Percentiles rank a stretch among this genome's conserved stretches.
Conservation (phyloP, 2,797 vertebrate genomes). For the Sebastolobus altivelis region DNA sequence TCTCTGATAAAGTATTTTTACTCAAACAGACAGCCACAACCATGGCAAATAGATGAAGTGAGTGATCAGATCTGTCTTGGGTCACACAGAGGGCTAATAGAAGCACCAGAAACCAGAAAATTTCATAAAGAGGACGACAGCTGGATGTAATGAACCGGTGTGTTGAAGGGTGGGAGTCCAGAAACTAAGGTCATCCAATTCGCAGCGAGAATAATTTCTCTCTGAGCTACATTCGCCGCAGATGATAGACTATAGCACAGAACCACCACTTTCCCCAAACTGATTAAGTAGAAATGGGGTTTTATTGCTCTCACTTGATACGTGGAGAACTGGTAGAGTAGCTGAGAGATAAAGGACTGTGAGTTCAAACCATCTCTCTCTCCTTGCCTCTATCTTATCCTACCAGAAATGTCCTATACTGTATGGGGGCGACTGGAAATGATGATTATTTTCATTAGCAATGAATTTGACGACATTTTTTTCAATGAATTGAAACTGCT, state of each 20-base stretch:
- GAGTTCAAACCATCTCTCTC: slow-evolving; percentile 8
- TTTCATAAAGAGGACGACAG: slow-evolving; percentile 44
- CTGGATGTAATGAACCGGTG: slow-evolving; percentile 49
- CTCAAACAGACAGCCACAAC: slow-evolving; percentile 15
- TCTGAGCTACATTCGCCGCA: slow-evolving; percentile 9
- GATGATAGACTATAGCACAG: slow-evolving; percentile 26
- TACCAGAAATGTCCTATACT: not conserved
- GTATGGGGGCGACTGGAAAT: not conserved
- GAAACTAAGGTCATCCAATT: slow-evolving; percentile 61
- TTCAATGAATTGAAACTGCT: not conserved
- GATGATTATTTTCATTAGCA: not conserved
- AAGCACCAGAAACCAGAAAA: slow-evolving; percentile 41
- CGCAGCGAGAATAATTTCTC: slow-evolving; percentile 43
- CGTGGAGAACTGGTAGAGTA: not conserved
- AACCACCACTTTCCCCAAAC: slow-evolving; percentile 12
- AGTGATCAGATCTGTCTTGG: slow-evolving; percentile 49
- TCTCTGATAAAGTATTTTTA: slow-evolving; percentile 38
- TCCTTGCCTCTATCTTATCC: not conserved
- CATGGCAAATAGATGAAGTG: slow-evolving; percentile 44
- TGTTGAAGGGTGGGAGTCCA: slow-evolving; percentile 36
- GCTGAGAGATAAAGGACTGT: slow-evolving; percentile 8
- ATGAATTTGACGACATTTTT: not conserved
- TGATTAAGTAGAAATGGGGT: slow-evolving; percentile 35
- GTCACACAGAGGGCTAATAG: slow-evolving; percentile 41
- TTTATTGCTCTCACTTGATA: slow-evolving; percentile 26